Evolutionary conservation across 2,888 invertebrate species (phyloP), one percentile per base, ranked within the genome.

Genomic region (Thecocarcelia acutangulata): DNA sequence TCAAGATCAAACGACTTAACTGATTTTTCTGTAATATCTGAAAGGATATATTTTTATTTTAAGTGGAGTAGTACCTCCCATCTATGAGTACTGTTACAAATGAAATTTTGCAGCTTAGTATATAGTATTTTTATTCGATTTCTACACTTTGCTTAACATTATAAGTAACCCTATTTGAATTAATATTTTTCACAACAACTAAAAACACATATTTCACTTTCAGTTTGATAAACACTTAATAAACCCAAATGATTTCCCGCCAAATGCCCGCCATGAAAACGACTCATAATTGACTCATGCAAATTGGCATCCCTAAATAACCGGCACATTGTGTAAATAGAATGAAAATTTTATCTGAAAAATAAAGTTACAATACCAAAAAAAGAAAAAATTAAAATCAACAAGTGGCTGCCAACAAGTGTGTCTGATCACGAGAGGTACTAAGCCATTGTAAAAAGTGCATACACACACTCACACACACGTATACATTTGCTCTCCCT

Each of bases 331-430:
- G 63, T 73, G 73, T 74, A 74, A 82, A 78, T 74, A 77, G 52
- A 82, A 64, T 54, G 56, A 68, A 63, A 68, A 48, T 33, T 44
- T 40, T 54, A 3, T 11, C 21, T 13, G 40, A n/a, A 33, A 21
- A 69, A 13, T n/a, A 44, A 72, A 50, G 2, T 17, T 59, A 78
- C 42, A 59, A 78, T 15, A 56, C 44, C 37, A 63, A 33, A 42
- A 63, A 50, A 17, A 64, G n/a, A 42, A 46, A 64, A 15, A 64
- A 33, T 21, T 59, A 46, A 48, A 63, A 48, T 58, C 75, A 82
- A 82, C 82, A 82, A 78, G 82, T 82, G 75, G 59, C 59, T 70
- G 70, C 42, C 73, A 80, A 72, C 80, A 82, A 82, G 73, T 77
- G 77, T 68, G 59, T 73, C 37, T 54, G 80, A 75, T 75, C 48